Percentiles rank a stretch among this genome's conserved stretches.
Evolutionary conservation across 2,113 vertebrate species (phyloP).

Genomic region (Paramisgurnus dabryanus): DNA sequence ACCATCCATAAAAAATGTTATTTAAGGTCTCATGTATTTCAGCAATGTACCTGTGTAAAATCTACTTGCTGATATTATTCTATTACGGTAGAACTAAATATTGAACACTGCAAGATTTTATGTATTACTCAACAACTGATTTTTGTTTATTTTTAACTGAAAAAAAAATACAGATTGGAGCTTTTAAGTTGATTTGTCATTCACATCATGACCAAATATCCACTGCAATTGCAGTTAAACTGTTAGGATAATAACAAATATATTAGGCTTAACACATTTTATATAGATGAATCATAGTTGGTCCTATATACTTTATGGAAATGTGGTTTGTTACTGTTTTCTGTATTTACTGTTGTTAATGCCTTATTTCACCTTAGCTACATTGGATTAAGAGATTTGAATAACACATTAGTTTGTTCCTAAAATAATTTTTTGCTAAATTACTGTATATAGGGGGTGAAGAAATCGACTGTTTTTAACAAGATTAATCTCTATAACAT

Average conservation of each 20-base stretch:
- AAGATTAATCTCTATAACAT: neutral
- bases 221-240: neutral
- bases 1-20: too few relatives aligned
- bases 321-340: neutral
- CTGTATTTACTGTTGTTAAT: neutral
- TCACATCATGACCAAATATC: neutral
- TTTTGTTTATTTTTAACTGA: neutral
- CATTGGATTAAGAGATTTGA: neutral
- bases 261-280: too few relatives aligned
- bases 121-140: neutral
- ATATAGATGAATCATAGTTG: neutral
- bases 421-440: neutral
- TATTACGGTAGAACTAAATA: too few relatives aligned
- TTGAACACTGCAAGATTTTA: too few relatives aligned
- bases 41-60: neutral
- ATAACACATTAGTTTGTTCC: neutral
- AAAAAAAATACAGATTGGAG: neutral
- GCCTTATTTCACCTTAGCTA: neutral
- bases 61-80: too few relatives aligned
- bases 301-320: neutral
- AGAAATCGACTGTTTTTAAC: neutral
- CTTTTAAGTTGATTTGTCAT: neutral
- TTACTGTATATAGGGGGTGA: neutral
- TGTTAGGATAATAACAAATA: too few relatives aligned
- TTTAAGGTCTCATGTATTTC: neutral